Percentiles rank a stretch among this genome's conserved stretches.
Evolutionary conservation across 2,113 vertebrate genomes (phyloP).

Genomic region (Pedetes capensis): DNA sequence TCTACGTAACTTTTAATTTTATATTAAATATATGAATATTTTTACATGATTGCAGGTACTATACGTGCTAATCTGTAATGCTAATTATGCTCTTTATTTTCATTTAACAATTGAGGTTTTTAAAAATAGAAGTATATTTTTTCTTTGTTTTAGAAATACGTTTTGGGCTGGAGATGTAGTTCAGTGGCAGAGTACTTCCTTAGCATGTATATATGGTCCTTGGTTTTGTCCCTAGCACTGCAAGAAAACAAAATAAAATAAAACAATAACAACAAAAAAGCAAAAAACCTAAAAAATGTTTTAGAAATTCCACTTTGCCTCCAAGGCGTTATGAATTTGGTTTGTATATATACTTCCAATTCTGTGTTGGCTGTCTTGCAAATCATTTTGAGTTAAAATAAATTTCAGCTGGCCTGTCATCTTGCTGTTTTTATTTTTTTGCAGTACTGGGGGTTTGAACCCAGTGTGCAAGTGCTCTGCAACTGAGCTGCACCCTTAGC

Average conservation of each 20-base stretch:
- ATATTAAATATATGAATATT: background rate
- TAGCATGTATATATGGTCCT: too few relatives aligned
- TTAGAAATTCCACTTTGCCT: background rate
- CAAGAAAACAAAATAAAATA: too few relatives aligned
- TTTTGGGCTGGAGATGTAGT: too few relatives aligned
- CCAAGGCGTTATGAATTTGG: background rate
- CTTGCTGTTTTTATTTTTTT: too few relatives aligned
- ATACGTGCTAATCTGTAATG: background rate
- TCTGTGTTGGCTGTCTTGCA: background rate
- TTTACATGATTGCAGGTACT: slow-evolving; percentile 11
- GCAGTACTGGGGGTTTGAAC: too few relatives aligned
- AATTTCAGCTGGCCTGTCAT: slow-evolving; percentile 19
- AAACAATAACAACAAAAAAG: too few relatives aligned
- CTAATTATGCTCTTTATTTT: slow-evolving; percentile 2
- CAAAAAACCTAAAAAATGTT: too few relatives aligned
- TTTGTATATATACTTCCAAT: background rate
- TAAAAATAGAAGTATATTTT: background rate
- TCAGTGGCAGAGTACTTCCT: too few relatives aligned
- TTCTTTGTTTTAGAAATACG: background rate
- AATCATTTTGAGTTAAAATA: slow-evolving; percentile 31
- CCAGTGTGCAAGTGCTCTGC: too few relatives aligned
- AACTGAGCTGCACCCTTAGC: too few relatives aligned
- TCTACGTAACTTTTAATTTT: background rate
- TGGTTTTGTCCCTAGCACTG: too few relatives aligned
- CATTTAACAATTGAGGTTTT: slow-evolving; percentile 11